Evolutionary conservation across 1,140 invertebrate genomes (phyloP).

Genomic region (Drosophila pseudoananassae): DNA sequence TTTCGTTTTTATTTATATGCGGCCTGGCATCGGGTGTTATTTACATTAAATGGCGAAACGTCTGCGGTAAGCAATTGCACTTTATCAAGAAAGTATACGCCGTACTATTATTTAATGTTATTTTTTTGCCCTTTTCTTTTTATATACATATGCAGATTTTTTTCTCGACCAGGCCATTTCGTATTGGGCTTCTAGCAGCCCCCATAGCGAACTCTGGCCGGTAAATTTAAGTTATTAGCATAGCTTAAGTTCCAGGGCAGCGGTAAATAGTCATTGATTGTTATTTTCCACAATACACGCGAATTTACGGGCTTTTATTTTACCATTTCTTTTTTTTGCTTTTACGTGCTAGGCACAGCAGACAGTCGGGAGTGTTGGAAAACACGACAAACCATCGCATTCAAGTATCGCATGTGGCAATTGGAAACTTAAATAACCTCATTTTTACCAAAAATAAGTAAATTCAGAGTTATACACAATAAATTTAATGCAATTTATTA

Average conservation of each 20-base stretch:
- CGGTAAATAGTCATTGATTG: neutral
- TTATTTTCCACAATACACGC: constrained; percentile 13
- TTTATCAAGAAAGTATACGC: constrained; percentile 5
- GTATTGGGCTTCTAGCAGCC: neutral
- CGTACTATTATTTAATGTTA: constrained; percentile 39
- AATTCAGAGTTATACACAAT: neutral
- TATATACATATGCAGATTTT: constrained; percentile 31
- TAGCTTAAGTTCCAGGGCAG: constrained; percentile 7
- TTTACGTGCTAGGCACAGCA: constrained; percentile 54
- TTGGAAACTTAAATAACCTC: neutral
- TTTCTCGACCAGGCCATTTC: constrained; percentile 15
- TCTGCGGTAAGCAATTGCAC: constrained; percentile 14
- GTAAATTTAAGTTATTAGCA: neutral
- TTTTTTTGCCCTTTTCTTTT: constrained; percentile 16
- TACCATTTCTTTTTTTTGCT: constrained; percentile 43
- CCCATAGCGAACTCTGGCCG: neutral
- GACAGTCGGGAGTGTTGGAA: constrained; percentile 42
- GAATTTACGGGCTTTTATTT: constrained; percentile 32
- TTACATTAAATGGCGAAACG: constrained; percentile 34
- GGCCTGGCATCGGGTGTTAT: constrained; percentile 28
- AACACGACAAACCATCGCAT: constrained; percentile 15
- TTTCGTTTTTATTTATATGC: constrained; percentile 48
- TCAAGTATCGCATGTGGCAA: constrained; percentile 39
- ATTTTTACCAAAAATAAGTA: neutral
- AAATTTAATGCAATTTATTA: neutral